Evolutionary conservation across 2,113 vertebrate genomes (phyloP), one percentile per base, ranked within the genome.

Genomic region (Calyptomena viridis): DNA sequence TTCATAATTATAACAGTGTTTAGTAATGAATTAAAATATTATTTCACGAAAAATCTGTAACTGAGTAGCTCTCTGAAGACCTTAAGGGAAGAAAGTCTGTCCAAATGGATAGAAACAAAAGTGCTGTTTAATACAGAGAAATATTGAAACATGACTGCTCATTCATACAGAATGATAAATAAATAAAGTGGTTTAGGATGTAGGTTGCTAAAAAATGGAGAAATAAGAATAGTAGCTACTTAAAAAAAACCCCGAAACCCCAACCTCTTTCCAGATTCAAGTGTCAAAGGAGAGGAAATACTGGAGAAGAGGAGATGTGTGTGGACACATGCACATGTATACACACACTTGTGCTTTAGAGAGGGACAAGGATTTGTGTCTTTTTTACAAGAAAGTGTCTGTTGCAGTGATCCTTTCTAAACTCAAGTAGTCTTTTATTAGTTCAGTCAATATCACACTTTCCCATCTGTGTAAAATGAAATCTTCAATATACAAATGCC

Each of bases 381-480:
- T 73, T 92, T 93, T 37, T 81, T 79, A 68, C 9, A 68, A 69
- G 37, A 64, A 79, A 66, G 68, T 24, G 19, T 64, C 79, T 79
- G 3, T 66, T 62, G 8, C 53, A 59, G 5, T 60, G 31, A 21
- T 88, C 60, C 93, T 39, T 79, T 84, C 90, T 78, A 72, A 75
- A 91, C 35, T 86, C 46, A 49, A 73, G 79, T 52, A 82, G 58
- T 90, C 52, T 74, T 91, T 88, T 92, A 60, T 88, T 94, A 86
- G 33, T 89, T 95, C 56, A 93, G 73, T 89, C 79, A 44, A 18
- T 81, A 91, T 91, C 76, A 78, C 42, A 47, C 75, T 84, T 94
- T 49, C 33, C 62, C 64, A 69, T 90, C 73, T 77, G 44, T 79
- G 37, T 66, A 62, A 78, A 81, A 95, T 77, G 33, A 90, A 86